phyloP scores from a whole-genome alignment of 2,113 vertebrate species.

The Brachyhypopomus gauderio region DNA sequence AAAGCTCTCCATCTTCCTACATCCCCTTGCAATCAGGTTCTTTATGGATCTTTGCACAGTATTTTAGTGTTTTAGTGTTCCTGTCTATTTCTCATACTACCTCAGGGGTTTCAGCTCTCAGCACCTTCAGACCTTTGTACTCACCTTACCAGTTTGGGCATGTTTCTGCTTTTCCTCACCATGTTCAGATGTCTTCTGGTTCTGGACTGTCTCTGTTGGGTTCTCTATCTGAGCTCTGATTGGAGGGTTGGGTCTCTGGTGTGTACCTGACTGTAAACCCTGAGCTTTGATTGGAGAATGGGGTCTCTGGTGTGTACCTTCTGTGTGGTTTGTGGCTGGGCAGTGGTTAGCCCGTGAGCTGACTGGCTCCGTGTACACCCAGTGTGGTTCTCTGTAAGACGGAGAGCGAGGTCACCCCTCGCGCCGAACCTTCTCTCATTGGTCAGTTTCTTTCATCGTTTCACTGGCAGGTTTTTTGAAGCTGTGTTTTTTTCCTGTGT shows the following conservation, averaged over 20 bases:
- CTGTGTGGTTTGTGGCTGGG: background rate
- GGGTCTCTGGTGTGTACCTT: background rate
- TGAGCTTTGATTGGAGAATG: background rate
- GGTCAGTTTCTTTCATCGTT: slow-evolving; percentile 11
- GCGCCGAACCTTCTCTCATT: background rate
- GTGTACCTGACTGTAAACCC: background rate
- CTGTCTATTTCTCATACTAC: too few relatives aligned
- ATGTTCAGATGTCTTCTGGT: too few relatives aligned
- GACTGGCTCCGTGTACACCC: background rate
- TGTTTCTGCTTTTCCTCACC: background rate
- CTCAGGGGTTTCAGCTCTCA: too few relatives aligned
- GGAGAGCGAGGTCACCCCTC: background rate
- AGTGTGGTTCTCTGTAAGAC: slow-evolving; percentile 10
- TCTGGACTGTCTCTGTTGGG: background rate
- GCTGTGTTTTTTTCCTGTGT: background rate
- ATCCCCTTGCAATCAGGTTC: too few relatives aligned
- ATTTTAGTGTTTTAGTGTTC: too few relatives aligned
- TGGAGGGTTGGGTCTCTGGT: background rate
- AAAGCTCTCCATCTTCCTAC: too few relatives aligned
- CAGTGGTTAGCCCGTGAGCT: background rate
- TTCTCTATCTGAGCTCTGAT: background rate
- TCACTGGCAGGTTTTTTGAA: slow-evolving; percentile 16
- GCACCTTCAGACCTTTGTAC: too few relatives aligned
- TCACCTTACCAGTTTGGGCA: background rate
- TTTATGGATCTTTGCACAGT: too few relatives aligned